Percentiles rank a stretch among this genome's conserved stretches.
phyloP scores from a whole-genome alignment of 2,113 vertebrate genomes.

The Diphyllodes magnificus region DNA sequence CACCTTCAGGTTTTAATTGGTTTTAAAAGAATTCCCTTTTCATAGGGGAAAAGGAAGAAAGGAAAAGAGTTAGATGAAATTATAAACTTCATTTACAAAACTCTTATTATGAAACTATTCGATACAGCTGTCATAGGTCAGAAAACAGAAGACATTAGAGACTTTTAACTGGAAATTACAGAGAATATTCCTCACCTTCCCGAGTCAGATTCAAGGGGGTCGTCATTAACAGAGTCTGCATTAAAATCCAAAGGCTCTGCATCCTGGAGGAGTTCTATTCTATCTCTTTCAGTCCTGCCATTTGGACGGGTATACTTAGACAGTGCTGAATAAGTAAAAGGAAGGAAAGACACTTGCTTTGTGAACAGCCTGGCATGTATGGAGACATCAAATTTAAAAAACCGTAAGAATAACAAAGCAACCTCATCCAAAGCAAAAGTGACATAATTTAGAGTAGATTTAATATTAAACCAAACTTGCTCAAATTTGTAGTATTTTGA shows the following conservation, averaged over 20 bases:
- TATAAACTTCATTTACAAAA: not conserved
- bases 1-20: not conserved
- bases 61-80: not conserved
- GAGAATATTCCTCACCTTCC: slow-evolving; percentile 76
- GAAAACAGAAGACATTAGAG: not conserved
- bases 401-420: accelerated
- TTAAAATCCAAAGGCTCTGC: slow-evolving; percentile 93
- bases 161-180: not conserved
- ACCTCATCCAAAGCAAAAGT: not conserved
- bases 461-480: not conserved
- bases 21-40: not conserved
- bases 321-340: slow-evolving; percentile 48
- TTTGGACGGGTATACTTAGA: slow-evolving; percentile 85
- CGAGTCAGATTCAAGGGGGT: slow-evolving; percentile 78
- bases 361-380: not conserved
- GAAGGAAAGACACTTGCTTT: not conserved
- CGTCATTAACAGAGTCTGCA: slow-evolving; percentile 82
- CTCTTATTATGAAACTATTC: not conserved
- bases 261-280: slow-evolving; percentile 92
- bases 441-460: not conserved
- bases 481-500: not conserved
- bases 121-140: not conserved
- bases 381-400: not conserved
- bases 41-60: not conserved
- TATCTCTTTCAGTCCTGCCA: slow-evolving; percentile 82